These are phyloP conservation scores for Thera obeliscata DNA, from an alignment of 2,888 invertebrate genomes.

Conservation along the genomic window DNA sequence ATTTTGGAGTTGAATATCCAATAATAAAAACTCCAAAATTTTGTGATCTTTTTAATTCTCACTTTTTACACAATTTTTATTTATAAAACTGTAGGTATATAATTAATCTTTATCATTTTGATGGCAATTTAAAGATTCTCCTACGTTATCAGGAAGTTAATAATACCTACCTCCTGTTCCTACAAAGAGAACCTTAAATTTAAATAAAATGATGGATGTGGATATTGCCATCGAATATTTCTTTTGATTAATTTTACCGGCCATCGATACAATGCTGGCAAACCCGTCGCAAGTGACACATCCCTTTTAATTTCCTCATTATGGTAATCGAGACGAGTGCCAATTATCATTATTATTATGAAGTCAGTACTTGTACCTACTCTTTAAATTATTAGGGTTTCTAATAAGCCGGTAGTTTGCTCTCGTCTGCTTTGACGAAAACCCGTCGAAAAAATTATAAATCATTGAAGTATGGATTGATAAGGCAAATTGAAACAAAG, in stretches of 20 bases:
- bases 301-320: constrained; percentile 43
- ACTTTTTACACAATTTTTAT: too few relatives aligned
- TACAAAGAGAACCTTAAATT: constrained; percentile 5
- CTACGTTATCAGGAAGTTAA: constrained; percentile 16
- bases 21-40: too few relatives aligned
- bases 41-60: too few relatives aligned
- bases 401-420: neutral
- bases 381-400: neutral
- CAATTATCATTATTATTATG: neutral
- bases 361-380: neutral
- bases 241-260: constrained; percentile 32
- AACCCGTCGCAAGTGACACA: constrained; percentile 28
- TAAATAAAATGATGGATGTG: constrained; percentile 10
- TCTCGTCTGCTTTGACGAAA: too few relatives aligned
- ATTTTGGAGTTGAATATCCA: too few relatives aligned
- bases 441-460: too few relatives aligned
- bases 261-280: constrained; percentile 35
- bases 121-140: neutral
- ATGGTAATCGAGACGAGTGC: constrained; percentile 34
- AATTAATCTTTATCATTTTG: neutral
- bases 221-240: constrained; percentile 20
- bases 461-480: too few relatives aligned
- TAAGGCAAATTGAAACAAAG: too few relatives aligned
- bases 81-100: too few relatives aligned
- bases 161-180: neutral